Evolutionary conservation across 2,888 invertebrate species (phyloP).

Genomic region (Diaperis boleti): DNA sequence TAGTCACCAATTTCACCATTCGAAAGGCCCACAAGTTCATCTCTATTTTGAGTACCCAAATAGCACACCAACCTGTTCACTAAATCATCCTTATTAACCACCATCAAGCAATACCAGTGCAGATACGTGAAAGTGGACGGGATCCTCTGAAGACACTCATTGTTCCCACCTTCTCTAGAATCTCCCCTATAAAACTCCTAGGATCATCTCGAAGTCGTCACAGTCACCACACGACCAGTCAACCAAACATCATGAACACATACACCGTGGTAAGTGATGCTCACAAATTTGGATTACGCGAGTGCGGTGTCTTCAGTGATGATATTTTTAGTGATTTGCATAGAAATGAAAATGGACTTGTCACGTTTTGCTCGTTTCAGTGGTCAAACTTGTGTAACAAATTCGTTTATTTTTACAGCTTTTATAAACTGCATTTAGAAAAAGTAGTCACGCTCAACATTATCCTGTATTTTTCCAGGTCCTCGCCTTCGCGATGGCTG

Average conservation of each 20-base stretch:
- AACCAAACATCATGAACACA: constrained; percentile 67
- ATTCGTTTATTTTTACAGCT: too few species aligned
- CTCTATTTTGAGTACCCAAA: background rate
- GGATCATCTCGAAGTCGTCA: constrained; percentile 55
- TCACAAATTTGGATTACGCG: constrained; percentile 51
- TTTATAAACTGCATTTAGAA: too few species aligned
- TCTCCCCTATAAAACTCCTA: constrained; percentile 60
- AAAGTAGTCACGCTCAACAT: too few species aligned
- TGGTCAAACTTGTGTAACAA: too few species aligned
- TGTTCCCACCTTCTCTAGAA: constrained; percentile 59
- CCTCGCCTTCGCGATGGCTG: constrained; percentile 85
- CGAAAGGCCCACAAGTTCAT: constrained; percentile 20
- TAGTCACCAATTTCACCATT: constrained; percentile 10
- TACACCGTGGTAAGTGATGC: constrained; percentile 66
- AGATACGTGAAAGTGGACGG: constrained; percentile 54
- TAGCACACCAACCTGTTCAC: too few species aligned
- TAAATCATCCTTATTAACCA: too few species aligned
- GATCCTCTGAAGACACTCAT: constrained; percentile 57
- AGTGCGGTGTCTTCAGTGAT: too few species aligned
- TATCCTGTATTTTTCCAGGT: constrained; percentile 72
- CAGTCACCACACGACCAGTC: constrained; percentile 65
- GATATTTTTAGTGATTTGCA: too few species aligned
- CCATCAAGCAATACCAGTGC: too few species aligned
- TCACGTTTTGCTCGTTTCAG: too few species aligned
- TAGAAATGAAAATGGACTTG: too few species aligned